Evolutionary conservation across 2,888 invertebrate genomes (phyloP).

Genomic region (Cremastinae sp.): DNA sequence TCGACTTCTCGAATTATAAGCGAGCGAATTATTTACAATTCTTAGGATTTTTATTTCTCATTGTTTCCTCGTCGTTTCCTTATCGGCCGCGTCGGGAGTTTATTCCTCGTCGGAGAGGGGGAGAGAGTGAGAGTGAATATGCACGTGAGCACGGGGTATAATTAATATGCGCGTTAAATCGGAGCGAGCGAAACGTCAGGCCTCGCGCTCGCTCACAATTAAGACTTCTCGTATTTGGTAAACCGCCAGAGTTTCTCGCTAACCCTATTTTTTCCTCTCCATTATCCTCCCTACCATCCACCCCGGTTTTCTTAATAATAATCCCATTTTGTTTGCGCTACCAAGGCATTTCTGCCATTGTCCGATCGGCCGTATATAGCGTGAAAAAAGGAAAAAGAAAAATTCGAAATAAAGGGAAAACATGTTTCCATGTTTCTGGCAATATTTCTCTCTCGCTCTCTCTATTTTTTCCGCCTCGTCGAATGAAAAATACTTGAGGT

Average conservation of each 20-base stretch:
- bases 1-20: slow-evolving; percentile 15
- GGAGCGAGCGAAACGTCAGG: slow-evolving; percentile 26
- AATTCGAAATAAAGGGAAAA: slow-evolving; percentile 22
- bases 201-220: neutral
- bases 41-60: slow-evolving; percentile 48
- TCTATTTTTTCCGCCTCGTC: neutral
- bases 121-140: too few relatives aligned
- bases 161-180: slow-evolving; percentile 50
- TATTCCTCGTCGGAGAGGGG: slow-evolving; percentile 4
- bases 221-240: slow-evolving; percentile 45
- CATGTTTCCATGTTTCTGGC: slow-evolving; percentile 23
- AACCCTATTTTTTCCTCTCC: slow-evolving; percentile 17
- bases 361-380: slow-evolving; percentile 63
- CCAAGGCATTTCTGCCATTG: slow-evolving; percentile 77
- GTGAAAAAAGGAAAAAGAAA: slow-evolving; percentile 35
- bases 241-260: slow-evolving; percentile 55
- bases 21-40: slow-evolving; percentile 48
- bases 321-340: slow-evolving; percentile 72
- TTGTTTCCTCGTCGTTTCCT: slow-evolving; percentile 44
- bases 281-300: slow-evolving; percentile 13
- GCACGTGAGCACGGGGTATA: slow-evolving; percentile 23
- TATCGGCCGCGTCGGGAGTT: slow-evolving; percentile 46
- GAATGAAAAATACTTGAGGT: neutral
- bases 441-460: slow-evolving; percentile 18
- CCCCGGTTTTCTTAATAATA: slow-evolving; percentile 55